Conservation (phyloP, 2,797 vertebrate genomes). For the Hybognathus amarus region DNA sequence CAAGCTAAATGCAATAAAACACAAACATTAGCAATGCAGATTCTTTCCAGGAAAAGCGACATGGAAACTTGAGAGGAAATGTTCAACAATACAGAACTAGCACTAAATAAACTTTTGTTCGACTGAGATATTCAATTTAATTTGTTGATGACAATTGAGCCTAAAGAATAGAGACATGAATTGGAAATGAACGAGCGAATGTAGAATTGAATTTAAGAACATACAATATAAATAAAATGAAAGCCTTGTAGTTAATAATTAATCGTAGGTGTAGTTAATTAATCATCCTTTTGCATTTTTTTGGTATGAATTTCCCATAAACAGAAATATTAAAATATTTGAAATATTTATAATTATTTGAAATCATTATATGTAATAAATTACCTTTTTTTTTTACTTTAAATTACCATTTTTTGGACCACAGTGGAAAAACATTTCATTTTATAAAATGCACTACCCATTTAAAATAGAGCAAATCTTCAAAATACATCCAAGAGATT, state of each 20-base stretch:
- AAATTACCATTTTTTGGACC: background rate
- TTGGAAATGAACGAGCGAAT: background rate
- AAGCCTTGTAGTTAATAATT: background rate
- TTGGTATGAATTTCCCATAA: background rate
- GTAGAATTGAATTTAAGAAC: background rate
- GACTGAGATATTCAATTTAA: background rate
- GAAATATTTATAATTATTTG: too few species aligned
- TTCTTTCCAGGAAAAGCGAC: background rate
- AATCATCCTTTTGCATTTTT: too few species aligned
- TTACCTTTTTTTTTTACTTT: too few species aligned
- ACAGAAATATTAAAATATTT: background rate
- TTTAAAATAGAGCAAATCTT: background rate
- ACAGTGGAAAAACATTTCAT: background rate
- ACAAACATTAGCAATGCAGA: background rate
- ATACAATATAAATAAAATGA: background rate
- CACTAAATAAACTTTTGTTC: background rate
- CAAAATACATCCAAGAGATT: background rate
- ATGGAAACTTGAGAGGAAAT: background rate
- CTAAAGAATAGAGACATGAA: background rate
- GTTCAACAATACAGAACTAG: background rate
- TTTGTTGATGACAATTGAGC: background rate
- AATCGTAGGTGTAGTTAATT: too few species aligned
- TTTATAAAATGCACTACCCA: background rate
- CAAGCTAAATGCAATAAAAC: background rate
- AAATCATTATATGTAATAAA: background rate